Evolutionary conservation across 2,797 vertebrate species (phyloP), one percentile per base, ranked within the genome.

Genomic region (Tiaroga cobitis): DNA sequence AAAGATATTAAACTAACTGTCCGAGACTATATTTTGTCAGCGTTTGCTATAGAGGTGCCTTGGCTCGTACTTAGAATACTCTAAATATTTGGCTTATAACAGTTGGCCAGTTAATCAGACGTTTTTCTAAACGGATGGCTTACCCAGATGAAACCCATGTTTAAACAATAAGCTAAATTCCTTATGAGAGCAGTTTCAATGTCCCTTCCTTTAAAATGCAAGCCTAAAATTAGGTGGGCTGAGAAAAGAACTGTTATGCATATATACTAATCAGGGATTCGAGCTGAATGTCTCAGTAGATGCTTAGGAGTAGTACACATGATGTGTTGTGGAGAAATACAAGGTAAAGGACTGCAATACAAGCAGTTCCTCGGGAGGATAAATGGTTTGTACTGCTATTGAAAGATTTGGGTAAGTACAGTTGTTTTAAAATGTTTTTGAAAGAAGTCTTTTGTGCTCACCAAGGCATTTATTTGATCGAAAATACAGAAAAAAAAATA

Each of bases 1-100:
- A 93, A 94, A 95, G 90, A 73, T 89, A 81, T 89, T 81, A 92
- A 77, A 75, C 24, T 74, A 75, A 61, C 15, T 65, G 43, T 8
- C 5, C 76, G 37, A 16, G 51, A 39, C 10, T 6, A 15, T 51
- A 49, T 76, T 54, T 79, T 61, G 9, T 74, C 8, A 16, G 8
- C 29, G 0, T 37, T 37, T 80, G 41, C 54, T 19, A 2, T 26
- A 26, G 15, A 41, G 8, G 13, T 9, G 4, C 34, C 8, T 61
- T 3, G n/a, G 26, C 13, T 63, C 5, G 1, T 41, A 41, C 15
- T 41, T 59, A 76, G 4, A 37, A 54, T 1, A 13, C 24, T 4
- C 3, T 1, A 26, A 16, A 41, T 41, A 61, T 26, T 19, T 61
- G 2, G 15, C 21, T 1, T 75, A 10, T 15, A 26, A 61, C 18